Evolutionary conservation across 2,113 vertebrate species (phyloP), one percentile per base, ranked within the genome.

Genomic region (Poeciliopsis turrubarensis): DNA sequence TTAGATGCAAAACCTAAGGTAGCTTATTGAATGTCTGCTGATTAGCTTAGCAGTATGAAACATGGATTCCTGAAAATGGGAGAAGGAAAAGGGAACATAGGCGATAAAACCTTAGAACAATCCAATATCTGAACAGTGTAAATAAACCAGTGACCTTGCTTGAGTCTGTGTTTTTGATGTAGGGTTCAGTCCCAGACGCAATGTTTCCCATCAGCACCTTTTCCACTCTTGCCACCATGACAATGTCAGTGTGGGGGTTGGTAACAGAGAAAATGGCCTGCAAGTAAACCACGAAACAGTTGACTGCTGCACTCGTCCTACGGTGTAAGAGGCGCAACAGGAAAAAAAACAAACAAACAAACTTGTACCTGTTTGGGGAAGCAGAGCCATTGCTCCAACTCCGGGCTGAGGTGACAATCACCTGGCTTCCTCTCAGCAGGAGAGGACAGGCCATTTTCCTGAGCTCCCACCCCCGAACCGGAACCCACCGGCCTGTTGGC

Each of bases 161-260:
- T 65, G 97, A 98, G 89, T 99, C 98, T 22, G 97, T 94, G 79
- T 97, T 98, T 92, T 98, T 98, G 83, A 99, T 96, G 70, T 99
- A 99, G 64, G 98, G 97, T 66, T 99, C 98, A 7, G 95, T 94
- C 34, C 96, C 96, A 78, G 93, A 96, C 60, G 96, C 89, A 73
- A 99, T 98, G 79, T 96, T 99, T 91, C 98, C 98, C 47, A 95
- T 98, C 57, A 99, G 94, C 77, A 99, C 96, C 88, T 99, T 99
- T 87, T 99, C 98, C 65, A 99, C 94, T 91, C 95, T 95, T 80
- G 97, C 97, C 89, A 99, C 96, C 89, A 99, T 92, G 67, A 99
- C 95, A 3, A 99, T 96, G 78, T 99, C 98, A 1, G 94, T 95
- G 86, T 99, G 97, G 3, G 98, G 96, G 85, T 98, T 97, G 73